Evolutionary conservation across 2,888 invertebrate genomes (phyloP).

Genomic region (Mesorhabditis spiculigera): DNA sequence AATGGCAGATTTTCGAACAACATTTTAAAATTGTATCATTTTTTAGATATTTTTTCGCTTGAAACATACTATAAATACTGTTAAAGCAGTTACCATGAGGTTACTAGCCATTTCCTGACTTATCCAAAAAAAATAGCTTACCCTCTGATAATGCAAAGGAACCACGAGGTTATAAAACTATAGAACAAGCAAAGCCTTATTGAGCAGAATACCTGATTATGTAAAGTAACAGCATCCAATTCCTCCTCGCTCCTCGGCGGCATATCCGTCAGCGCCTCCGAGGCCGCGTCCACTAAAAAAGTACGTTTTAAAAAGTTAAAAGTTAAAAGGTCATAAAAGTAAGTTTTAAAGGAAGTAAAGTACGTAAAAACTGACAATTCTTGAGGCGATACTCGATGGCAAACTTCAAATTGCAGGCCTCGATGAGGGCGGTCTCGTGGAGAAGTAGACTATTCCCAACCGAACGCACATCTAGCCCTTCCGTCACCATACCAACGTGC

Average conservation of each 20-base stretch:
- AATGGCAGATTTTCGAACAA: too few relatives aligned
- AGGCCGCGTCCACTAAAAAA: constrained; percentile 49
- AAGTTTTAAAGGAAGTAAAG: too few relatives aligned
- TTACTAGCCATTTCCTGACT: too few relatives aligned
- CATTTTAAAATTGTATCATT: too few relatives aligned
- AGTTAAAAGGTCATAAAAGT: background rate
- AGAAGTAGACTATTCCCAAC: constrained; percentile 90
- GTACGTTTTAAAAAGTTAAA: too few relatives aligned
- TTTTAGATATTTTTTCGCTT: too few relatives aligned
- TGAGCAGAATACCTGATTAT: constrained; percentile 78
- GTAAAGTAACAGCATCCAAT: constrained; percentile 91
- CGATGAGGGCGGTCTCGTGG: constrained; percentile 91
- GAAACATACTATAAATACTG: too few relatives aligned
- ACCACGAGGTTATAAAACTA: too few relatives aligned
- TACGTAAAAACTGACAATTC: constrained; percentile 66
- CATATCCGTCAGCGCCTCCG: constrained; percentile 65
- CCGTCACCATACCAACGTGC: constrained; percentile 59
- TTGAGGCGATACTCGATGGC: constrained; percentile 93
- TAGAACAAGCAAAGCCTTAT: too few relatives aligned
- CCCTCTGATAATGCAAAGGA: too few relatives aligned
- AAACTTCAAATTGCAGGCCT: constrained; percentile 95
- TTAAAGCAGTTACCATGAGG: too few relatives aligned
- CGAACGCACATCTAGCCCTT: constrained; percentile 76
- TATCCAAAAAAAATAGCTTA: too few relatives aligned
- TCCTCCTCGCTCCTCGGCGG: constrained; percentile 84